Percentiles rank a stretch among this genome's conserved stretches.
Conservation (phyloP, 2,113 vertebrate species). For the Pomatostomus ruficeps region DNA sequence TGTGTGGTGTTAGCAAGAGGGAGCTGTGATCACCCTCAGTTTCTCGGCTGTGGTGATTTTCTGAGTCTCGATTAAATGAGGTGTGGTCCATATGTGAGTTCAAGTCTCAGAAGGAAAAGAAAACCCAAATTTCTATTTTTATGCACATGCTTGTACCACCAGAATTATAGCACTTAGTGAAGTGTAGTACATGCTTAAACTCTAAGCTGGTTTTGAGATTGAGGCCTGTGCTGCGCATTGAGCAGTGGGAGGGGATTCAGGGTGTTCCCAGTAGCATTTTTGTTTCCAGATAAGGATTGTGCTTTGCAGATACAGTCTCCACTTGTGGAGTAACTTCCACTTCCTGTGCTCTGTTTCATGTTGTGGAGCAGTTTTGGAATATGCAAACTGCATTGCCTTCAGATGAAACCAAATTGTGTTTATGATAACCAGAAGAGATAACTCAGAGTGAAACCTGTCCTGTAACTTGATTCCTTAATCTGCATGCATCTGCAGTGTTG, state of each 20-base stretch:
- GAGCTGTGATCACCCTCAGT: not conserved
- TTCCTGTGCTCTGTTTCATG: not conserved
- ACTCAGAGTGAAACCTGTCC: not conserved
- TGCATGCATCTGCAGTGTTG: not conserved
- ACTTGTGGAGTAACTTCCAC: not conserved
- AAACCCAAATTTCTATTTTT: not conserved
- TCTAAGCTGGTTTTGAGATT: not conserved
- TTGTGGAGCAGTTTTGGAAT: not conserved
- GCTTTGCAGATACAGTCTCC: not conserved
- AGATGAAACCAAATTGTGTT: not conserved
- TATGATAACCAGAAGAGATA: constrained; percentile 9
- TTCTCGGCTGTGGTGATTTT: not conserved
- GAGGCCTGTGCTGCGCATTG: not conserved
- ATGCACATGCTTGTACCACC: not conserved
- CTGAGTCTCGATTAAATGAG: not conserved
- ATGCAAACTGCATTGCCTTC: not conserved
- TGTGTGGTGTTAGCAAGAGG: not conserved
- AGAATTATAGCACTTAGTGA: not conserved
- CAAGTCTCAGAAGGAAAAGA: not conserved
- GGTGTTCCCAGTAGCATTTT: not conserved
- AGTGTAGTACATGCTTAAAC: not conserved
- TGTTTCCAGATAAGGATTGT: not conserved
- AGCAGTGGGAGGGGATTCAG: not conserved
- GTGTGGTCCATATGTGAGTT: not conserved
- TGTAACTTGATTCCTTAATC: not conserved